phyloP scores from a whole-genome alignment of 2,888 invertebrate species.

The Dexiosoma caninum region DNA sequence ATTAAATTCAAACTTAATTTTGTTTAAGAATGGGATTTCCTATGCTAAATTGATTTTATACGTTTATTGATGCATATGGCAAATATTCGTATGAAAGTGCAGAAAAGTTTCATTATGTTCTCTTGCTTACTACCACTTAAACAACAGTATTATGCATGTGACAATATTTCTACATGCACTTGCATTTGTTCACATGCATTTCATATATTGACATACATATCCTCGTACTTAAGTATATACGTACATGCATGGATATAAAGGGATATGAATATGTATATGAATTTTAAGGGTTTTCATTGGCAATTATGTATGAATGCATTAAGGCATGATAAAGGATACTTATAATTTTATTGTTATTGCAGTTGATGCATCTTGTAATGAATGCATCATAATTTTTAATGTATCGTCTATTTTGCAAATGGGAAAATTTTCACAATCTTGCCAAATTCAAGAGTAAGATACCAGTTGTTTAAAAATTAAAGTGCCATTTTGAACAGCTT shows the following conservation, averaged over 20 bases:
- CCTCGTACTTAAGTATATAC: not conserved
- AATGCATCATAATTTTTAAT: not conserved
- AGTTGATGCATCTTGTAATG: constrained; percentile 25
- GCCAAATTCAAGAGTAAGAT: not conserved
- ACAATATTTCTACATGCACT: too few relatives aligned
- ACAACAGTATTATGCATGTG: too few relatives aligned
- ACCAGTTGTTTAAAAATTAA: not conserved
- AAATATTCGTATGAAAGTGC: constrained; percentile 29
- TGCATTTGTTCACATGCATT: not conserved
- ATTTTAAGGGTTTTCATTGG: constrained; percentile 59
- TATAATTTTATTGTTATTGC: constrained; percentile 46
- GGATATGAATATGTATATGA: constrained; percentile 20
- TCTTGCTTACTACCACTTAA: not conserved
- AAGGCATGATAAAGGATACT: constrained; percentile 54
- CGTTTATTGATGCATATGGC: constrained; percentile 50
- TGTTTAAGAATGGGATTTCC: constrained; percentile 49
- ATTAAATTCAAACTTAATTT: constrained; percentile 55
- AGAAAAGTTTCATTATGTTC: not conserved
- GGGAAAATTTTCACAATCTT: not conserved
- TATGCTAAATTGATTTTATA: constrained; percentile 61
- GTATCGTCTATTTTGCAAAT: not conserved
- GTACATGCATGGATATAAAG: not conserved
- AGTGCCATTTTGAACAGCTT: not conserved
- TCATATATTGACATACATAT: too few relatives aligned
- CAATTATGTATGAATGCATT: constrained; percentile 55